Base-by-base conservation (phyloP, 2,797 vertebrate genomes). In the Myiothlypis chrysogaster region DNA sequence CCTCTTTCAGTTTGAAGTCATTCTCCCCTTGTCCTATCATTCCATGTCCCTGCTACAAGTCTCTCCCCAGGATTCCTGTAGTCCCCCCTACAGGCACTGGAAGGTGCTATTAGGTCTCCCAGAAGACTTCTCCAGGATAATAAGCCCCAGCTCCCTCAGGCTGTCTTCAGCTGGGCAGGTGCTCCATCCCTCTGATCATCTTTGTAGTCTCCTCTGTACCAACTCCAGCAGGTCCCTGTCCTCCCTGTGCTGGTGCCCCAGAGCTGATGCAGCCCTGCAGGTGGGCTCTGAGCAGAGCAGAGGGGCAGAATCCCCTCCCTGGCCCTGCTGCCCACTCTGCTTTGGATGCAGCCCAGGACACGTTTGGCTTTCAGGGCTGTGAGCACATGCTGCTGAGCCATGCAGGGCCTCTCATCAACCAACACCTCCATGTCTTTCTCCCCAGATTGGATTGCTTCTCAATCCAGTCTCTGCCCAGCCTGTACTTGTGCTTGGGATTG, bases 361-460 rank as follows among this genome's bases (percentile, higher is more conserved):
- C 5, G 0, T 0, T 0, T 20, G 84, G n/a, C 39, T 11, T 9
- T 57, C 66, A n/a, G 44, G n/a, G 37, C 52, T 44, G 23, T 0
- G 4, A 57, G 27, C 16, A 10, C 12, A 32, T 4, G 15, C 44
- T 41, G 19, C 44, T 71, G 23, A 79, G n/a, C 66, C 44, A 25
- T 0, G 1, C 5, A 24, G n/a, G n/a, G 16, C 28, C 65, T 57
- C 75, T 72, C 44, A 80, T 44, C 37, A 72, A 65, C 50, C 44
- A 79, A n/a, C 23, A 49, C 0, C 23, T 9, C 21, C 34, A 24
- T 15, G 21, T 37, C 43, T 47, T 59, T 59, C 71, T 37, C 27
- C 27, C 25, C 52, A 80, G 68, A 41, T 8, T 61, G 37, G 17
- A 34, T 12, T 80, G 52, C 39, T 46, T 72, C n/a, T 65, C 52